Base-by-base conservation (phyloP, 1,140 invertebrate species). In the Drosophila burlai region DNA sequence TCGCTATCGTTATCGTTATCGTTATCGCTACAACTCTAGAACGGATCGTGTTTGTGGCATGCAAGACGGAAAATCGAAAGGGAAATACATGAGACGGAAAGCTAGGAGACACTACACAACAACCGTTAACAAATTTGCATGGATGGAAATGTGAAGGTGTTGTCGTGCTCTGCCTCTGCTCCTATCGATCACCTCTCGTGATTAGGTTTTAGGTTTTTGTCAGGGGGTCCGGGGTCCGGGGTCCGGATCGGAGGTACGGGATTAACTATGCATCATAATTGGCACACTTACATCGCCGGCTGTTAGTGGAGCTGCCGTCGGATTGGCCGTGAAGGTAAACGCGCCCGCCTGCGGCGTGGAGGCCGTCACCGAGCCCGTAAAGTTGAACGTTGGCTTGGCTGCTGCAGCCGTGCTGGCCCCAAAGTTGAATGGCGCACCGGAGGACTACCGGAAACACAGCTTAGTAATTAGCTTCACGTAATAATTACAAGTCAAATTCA, bases 351-450 rank as follows among this genome's bases (percentile, higher is more conserved):
- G 85, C 9, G 74, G 60, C 5, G 81, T 42, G 0, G 63, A 38
- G 16, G 40, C 57, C 34, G 68, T 54, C 31, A 43, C 50, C 5
- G 76, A 61, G 5, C 68, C 79, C 15, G 81, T 80, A 49, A 90
- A 90, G 34, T 90, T 90, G 46, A 90, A 90, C 16, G 75, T 60
- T 3, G 85, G 85, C 61, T 85, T 84, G 4, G 57, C 16, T 1
- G 47, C 26, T 8, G 21, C 49, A 9, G 31, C 50, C 21, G 31
- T 46, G 69, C 34, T 40, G 58, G 59, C 59, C 15, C 85, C 81
- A 31, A 89, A 90, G 16, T 76, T 85, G 9, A 82, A 90, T 10
- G 67, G 61, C 15, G 79, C 64, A 4, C 49, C 29, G 7, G 73
- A 13, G 73, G 73, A 21, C 50, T 59, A 21, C 13, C 7, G 15